phyloP scores from a whole-genome alignment of 2,113 vertebrate genomes.

The Polypterus bichir region DNA sequence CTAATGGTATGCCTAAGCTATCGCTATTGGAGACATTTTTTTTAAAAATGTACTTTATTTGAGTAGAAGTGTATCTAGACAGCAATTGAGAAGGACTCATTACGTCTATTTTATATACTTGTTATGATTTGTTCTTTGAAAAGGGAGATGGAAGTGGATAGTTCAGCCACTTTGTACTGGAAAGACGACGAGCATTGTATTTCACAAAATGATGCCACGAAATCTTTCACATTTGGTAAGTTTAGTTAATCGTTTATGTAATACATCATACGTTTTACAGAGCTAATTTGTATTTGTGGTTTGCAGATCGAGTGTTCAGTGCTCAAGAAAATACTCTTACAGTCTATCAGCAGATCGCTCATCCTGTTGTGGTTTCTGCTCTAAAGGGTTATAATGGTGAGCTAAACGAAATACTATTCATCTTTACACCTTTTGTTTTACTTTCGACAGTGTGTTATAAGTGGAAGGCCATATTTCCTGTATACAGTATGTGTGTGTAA shows the following conservation, averaged over 20 bases:
- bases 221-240: conserved; percentile 76
- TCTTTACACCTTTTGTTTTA: neutral
- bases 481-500: no score
- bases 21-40: neutral
- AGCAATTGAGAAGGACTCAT: neutral
- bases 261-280: no score
- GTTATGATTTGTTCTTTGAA: conserved; percentile 3
- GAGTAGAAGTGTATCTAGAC: neutral
- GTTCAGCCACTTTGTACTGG: conserved; percentile 54
- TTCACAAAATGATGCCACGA: conserved; percentile 64
- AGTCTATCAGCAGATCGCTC: conserved; percentile 74
- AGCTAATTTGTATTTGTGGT: conserved; percentile 11
- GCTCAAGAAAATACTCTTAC: conserved; percentile 62
- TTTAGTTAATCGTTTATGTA: neutral
- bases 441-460: neutral
- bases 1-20: neutral
- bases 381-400: conserved; percentile 86
- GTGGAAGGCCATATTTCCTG: neutral
- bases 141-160: conserved; percentile 28
- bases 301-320: conserved; percentile 73
- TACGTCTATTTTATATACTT: neutral
- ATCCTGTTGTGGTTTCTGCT: conserved; percentile 78
- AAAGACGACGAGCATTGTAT: conserved; percentile 60
- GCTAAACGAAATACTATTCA: conserved; percentile 9
- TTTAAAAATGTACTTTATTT: neutral